phyloP scores from a whole-genome alignment of 1,140 invertebrate genomes.

The Ips typographus region DNA sequence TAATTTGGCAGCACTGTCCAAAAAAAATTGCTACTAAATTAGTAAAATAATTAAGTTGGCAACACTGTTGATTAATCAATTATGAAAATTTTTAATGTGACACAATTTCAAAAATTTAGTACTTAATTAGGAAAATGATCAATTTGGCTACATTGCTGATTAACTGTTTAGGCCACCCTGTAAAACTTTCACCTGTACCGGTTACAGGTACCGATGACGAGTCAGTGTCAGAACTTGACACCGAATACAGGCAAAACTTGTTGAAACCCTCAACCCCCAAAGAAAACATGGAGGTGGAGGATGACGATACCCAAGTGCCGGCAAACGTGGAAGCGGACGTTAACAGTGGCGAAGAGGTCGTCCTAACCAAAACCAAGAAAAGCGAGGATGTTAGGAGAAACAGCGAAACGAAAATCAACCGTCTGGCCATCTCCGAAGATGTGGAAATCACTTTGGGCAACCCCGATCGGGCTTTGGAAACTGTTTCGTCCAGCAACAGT shows the following conservation, averaged over 20 bases:
- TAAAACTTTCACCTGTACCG: background rate
- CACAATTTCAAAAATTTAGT: too few relatives aligned
- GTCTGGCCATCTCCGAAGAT: conserved; percentile 38
- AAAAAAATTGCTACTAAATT: too few relatives aligned
- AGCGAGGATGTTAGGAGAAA: conserved; percentile 29
- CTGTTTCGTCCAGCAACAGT: conserved; percentile 30
- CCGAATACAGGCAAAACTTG: conserved; percentile 33
- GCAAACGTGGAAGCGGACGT: conserved; percentile 34
- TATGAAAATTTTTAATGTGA: too few relatives aligned
- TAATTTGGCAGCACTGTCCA: too few relatives aligned
- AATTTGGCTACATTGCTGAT: background rate
- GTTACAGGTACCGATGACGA: conserved; percentile 39
- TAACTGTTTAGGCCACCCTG: background rate
- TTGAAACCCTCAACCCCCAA: conserved; percentile 8
- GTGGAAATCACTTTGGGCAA: conserved; percentile 42
- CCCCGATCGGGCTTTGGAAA: conserved; percentile 32
- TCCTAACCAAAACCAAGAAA: conserved; percentile 5
- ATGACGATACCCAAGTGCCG: conserved; percentile 38
- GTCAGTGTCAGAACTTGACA: conserved; percentile 27
- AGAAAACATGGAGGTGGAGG: conserved; percentile 28
- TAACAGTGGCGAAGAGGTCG: conserved; percentile 12
- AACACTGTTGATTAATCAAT: too few relatives aligned
- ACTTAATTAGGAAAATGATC: background rate
- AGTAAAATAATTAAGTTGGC: too few relatives aligned
- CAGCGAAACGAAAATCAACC: conserved; percentile 42